Evolutionary conservation across 2,797 vertebrate species (phyloP).

Genomic region (Potorous gilbertii): DNA sequence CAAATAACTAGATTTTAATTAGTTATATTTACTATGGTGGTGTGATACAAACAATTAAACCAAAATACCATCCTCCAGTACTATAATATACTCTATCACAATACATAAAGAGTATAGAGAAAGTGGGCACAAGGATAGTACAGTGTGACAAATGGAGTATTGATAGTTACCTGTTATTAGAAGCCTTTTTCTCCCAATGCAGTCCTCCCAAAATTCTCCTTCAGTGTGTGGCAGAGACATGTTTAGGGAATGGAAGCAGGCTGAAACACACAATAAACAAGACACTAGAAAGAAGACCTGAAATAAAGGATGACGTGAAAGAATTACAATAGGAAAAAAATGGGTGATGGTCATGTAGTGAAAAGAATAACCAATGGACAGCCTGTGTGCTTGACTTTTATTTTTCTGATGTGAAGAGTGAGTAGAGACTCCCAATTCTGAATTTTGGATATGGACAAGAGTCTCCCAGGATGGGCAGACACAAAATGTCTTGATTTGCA

Average conservation of each 20-base stretch:
- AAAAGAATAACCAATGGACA: neutral
- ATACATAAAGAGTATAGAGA: neutral
- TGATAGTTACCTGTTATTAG: neutral
- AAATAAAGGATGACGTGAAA: neutral
- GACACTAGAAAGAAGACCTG: neutral
- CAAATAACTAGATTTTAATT: neutral
- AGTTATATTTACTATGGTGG: neutral
- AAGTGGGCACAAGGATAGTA: neutral
- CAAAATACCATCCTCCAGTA: neutral
- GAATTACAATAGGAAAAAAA: neutral
- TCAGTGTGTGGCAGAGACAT: neutral
- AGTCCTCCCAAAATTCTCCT: neutral
- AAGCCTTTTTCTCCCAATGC: neutral
- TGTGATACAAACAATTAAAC: neutral
- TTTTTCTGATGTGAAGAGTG: neutral
- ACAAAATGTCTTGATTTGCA: neutral
- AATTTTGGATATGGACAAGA: neutral
- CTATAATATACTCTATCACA: neutral
- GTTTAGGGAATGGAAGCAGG: neutral
- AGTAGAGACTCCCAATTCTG: neutral
- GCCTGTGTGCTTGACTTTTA: neutral
- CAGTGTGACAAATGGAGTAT: neutral
- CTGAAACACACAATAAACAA: neutral
- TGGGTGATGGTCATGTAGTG: neutral
- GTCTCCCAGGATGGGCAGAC: neutral